These are phyloP conservation scores for Ommatoiulus sabulosus DNA, from an alignment of 2,888 invertebrate species.

Conservation along the genomic window DNA sequence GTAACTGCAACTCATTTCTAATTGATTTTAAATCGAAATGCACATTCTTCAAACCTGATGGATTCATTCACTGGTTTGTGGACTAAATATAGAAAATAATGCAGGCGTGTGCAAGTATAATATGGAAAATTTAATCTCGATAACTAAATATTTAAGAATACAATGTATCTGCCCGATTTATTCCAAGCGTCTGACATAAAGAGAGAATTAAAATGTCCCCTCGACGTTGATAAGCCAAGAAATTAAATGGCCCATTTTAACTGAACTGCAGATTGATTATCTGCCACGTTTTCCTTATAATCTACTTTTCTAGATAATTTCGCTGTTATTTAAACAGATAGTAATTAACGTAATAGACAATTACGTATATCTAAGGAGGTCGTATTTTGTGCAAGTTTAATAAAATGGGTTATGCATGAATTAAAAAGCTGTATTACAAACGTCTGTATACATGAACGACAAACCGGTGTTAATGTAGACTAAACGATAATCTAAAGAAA, in stretches of 20 bases:
- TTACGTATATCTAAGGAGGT: background rate
- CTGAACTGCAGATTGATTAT: background rate
- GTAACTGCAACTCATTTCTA: too few relatives aligned
- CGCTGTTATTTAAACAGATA: background rate
- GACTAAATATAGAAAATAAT: too few relatives aligned
- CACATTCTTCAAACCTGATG: too few relatives aligned
- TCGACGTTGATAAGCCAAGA: background rate
- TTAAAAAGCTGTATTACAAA: background rate
- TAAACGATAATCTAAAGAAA: background rate
- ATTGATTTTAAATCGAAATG: too few relatives aligned
- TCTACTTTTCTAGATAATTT: background rate
- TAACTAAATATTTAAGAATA: too few relatives aligned
- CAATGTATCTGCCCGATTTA: too few relatives aligned
- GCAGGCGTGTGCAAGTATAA: too few relatives aligned
- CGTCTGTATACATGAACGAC: background rate
- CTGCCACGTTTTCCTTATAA: background rate
- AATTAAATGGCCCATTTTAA: background rate
- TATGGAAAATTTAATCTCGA: too few relatives aligned
- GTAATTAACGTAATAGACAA: background rate
- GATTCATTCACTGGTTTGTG: too few relatives aligned
- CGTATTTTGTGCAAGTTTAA: background rate
- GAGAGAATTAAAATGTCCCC: background rate
- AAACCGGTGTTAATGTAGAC: background rate
- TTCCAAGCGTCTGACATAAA: too few relatives aligned
- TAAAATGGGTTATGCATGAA: background rate